Percentiles rank a stretch among this genome's conserved stretches.
phyloP scores from a whole-genome alignment of 2,888 invertebrate genomes.

The Ischnus inquisitorius region DNA sequence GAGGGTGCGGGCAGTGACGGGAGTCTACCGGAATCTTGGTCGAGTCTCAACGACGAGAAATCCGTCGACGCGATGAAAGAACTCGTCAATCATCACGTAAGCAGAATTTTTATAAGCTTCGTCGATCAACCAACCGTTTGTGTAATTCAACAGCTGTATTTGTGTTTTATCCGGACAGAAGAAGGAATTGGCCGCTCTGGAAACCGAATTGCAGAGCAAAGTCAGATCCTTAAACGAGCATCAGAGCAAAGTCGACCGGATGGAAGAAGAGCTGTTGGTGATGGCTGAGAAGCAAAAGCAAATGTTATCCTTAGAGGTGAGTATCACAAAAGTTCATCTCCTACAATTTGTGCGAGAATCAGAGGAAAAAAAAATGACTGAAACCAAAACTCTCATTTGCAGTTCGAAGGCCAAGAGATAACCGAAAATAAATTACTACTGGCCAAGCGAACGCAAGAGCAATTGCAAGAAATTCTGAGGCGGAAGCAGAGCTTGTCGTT shows the following conservation, averaged over 20 bases:
- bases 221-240: conserved; percentile 88
- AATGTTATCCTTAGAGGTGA: conserved; percentile 80
- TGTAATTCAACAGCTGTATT: neutral
- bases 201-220: conserved; percentile 89
- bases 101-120: conserved; percentile 76
- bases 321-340: conserved; percentile 51
- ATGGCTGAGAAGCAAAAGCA: conserved; percentile 88
- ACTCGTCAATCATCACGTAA: conserved; percentile 91
- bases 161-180: conserved; percentile 86
- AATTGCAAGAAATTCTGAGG: conserved; percentile 86
- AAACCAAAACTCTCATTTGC: conserved; percentile 4
- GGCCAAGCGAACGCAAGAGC: conserved; percentile 86
- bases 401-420: conserved; percentile 79
- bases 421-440: conserved; percentile 85
- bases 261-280: conserved; percentile 90
- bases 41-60: conserved; percentile 87
- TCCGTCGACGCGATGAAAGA: conserved; percentile 89
- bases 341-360: neutral
- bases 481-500: conserved; percentile 89
- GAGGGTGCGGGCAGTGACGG: conserved; percentile 81
- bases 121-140: neutral
- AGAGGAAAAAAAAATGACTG: conserved; percentile 18
- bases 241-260: conserved; percentile 89
- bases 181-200: conserved; percentile 90
- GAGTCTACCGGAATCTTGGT: conserved; percentile 83